Evolutionary conservation across 1,140 invertebrate genomes (phyloP).

Genomic region (Condylostylus longicornis): DNA sequence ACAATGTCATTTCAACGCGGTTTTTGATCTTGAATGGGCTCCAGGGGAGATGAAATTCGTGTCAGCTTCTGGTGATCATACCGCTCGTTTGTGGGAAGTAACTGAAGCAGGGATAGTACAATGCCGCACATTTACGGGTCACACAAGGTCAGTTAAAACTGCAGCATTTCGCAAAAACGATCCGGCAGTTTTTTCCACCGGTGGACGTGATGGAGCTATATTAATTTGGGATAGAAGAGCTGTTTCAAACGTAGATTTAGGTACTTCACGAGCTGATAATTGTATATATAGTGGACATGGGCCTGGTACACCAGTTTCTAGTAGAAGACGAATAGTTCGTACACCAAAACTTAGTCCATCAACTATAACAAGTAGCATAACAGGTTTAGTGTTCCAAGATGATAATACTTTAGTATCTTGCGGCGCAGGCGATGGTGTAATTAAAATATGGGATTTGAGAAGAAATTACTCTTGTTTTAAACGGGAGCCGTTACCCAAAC

Average conservation of each 20-base stretch:
- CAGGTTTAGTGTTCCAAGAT: slow-evolving; percentile 64
- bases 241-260: slow-evolving; percentile 31
- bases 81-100: slow-evolving; percentile 56
- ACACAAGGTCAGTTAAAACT: slow-evolving; percentile 65
- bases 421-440: slow-evolving; percentile 64
- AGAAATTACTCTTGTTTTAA: slow-evolving; percentile 59
- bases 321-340: slow-evolving; percentile 30
- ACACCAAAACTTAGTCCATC: slow-evolving; percentile 22
- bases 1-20: slow-evolving; percentile 68
- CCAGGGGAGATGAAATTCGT: slow-evolving; percentile 56
- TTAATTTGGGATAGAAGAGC: slow-evolving; percentile 66
- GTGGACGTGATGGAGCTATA: slow-evolving; percentile 68
- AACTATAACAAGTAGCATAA: slow-evolving; percentile 46
- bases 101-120: slow-evolving; percentile 38
- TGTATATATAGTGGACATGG: slow-evolving; percentile 45
- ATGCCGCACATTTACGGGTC: slow-evolving; percentile 48
- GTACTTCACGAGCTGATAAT: slow-evolving; percentile 43
- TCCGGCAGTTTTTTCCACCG: slow-evolving; percentile 64
- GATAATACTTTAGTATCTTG: slow-evolving; percentile 60
- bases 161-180: slow-evolving; percentile 52
- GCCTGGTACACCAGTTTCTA: slow-evolving; percentile 34
- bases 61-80: slow-evolving; percentile 73
- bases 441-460: slow-evolving; percentile 77
- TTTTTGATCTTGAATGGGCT: slow-evolving; percentile 79
- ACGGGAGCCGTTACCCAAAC: slow-evolving; percentile 52